These are phyloP conservation scores for Plutomurus gul DNA, from an alignment of 1,140 invertebrate genomes.

Conservation along the genomic window DNA sequence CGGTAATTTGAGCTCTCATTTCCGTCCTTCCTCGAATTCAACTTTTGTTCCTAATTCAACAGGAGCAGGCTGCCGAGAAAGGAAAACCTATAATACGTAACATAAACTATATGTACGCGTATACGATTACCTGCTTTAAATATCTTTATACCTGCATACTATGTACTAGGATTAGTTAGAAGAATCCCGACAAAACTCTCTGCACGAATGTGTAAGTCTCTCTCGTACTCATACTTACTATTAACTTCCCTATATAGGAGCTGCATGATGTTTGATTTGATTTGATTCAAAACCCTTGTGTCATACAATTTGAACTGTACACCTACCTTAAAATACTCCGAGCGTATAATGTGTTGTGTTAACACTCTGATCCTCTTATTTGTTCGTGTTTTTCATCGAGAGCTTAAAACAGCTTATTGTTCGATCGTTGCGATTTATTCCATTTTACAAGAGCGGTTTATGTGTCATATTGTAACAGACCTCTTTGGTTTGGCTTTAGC, in stretches of 20 bases:
- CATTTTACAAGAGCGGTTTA: not conserved
- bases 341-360: not conserved
- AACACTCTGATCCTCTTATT: constrained; percentile 22
- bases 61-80: constrained; percentile 5
- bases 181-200: no score
- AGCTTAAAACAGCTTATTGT: not conserved
- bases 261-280: no score
- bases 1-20: constrained; percentile 46
- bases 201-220: no score
- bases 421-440: not conserved
- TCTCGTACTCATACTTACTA: no score
- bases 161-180: no score
- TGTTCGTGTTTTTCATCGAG: not conserved
- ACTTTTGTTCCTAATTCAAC: constrained; percentile 16
- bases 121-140: not conserved
- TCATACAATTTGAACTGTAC: no score
- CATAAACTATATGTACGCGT: not conserved
- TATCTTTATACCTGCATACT: no score
- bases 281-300: no score
- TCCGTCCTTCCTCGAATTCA: constrained; percentile 36
- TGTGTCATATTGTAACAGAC: no score
- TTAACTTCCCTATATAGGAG: no score
- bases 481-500: no score
- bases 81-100: not conserved
- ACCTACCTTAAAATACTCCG: no score